Evolutionary conservation across 2,888 invertebrate species (phyloP).

Genomic region (Piscicola geometra): DNA sequence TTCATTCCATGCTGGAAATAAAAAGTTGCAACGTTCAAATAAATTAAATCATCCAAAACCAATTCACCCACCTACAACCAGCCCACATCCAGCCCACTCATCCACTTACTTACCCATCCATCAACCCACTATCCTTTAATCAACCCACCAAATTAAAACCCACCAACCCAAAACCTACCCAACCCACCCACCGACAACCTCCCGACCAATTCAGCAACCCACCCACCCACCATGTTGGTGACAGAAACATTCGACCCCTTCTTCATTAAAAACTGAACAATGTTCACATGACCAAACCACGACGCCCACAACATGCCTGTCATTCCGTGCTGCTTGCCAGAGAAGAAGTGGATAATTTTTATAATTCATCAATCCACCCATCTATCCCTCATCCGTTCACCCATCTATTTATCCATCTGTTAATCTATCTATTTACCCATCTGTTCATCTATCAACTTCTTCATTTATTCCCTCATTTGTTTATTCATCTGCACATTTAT

Average conservation of each 20-base stretch:
- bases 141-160: background rate
- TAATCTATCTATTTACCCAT: too few species aligned
- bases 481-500: too few species aligned
- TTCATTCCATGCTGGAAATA: slow-evolving; percentile 59
- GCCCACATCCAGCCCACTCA: too few species aligned
- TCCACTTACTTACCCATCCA: background rate
- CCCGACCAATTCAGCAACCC: background rate
- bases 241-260: slow-evolving; percentile 53
- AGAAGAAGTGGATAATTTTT: background rate
- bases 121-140: background rate
- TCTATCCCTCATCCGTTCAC: too few species aligned
- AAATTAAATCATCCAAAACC: too few species aligned
- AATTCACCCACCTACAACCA: too few species aligned
- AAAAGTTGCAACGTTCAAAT: too few species aligned
- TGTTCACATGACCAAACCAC: slow-evolving; percentile 55
- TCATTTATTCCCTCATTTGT: background rate
- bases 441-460: too few species aligned
- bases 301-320: slow-evolving; percentile 54
- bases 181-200: background rate
- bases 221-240: slow-evolving; percentile 51
- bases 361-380: too few species aligned
- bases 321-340: slow-evolving; percentile 55
- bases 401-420: too few species aligned
- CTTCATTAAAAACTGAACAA: slow-evolving; percentile 52
- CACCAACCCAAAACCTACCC: background rate